Base-by-base conservation (phyloP, 2,113 vertebrate genomes). In the Leucopsar rothschildi region DNA sequence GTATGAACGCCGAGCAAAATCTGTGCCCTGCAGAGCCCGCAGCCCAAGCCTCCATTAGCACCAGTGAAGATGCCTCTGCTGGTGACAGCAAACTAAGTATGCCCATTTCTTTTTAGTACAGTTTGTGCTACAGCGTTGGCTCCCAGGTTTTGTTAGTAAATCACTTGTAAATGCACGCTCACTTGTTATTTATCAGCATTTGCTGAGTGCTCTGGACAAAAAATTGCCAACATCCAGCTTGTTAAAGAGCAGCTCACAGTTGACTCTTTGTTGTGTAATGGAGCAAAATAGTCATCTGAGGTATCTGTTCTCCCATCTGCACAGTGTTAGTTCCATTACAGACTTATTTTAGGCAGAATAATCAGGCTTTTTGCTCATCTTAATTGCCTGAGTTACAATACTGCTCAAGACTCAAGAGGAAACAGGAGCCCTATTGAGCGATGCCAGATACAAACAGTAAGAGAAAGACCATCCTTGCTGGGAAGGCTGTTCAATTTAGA, bases 311-410 rank as follows among this genome's bases (percentile, higher is more conserved):
- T 83, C 59, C 94, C 87, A 86, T 93, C 87, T 95, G 96, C 80
- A 82, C 73, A 82, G 79, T 59, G 55, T 94, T 94, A 52, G 64
- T 60, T 90, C 84, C 78, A 87, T 95, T 90, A 92, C 49, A 60
- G 82, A 31, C 59, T 85, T 92, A 73, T 91, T 85, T 91, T 85
- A 76, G 24, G 90, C 82, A 93, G 82, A 94, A 94, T 93, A 90
- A 88, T 94, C 76, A 80, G 60, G 66, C 52, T 94, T 88, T 97
- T 92, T 97, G 64, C 80, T 92, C 39, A 69, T 92, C 88, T 78
- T 95, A 93, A 95, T 94, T 94, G 64, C 68, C 79, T 78, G 76
- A 70, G 40, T 88, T 96, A 88, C 44, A 83, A 52, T 75, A 52
- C 55, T 49, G 40, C 73, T 82, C 66, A 49, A 73, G 81, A 87